Base-by-base conservation (phyloP, 2,797 vertebrate genomes). In the Onychomys arenicola region DNA sequence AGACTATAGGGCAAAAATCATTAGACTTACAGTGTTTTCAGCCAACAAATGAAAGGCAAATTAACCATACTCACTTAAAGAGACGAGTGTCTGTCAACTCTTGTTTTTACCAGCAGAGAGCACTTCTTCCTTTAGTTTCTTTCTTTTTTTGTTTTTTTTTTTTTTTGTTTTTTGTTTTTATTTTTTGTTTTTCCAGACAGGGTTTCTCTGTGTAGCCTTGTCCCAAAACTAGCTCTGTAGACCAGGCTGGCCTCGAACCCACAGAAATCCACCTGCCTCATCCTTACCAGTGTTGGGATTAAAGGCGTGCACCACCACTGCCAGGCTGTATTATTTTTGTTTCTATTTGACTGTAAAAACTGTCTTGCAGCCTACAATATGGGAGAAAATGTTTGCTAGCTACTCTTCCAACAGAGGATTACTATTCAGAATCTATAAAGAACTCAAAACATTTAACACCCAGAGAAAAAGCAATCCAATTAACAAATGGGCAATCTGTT, bases 31-130 rank as follows among this genome's bases (percentile, higher is more conserved):
- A 52, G 11, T 49, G 25, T 96, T 91, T 94, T 90, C 34, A 81
- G 49, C n/a, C 78, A 95, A 90, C 43, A 69, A 88, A 46, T 0
- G 81, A 77, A 49, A 89, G 52, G 4, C 75, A 83, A 77, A 73
- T 93, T 87, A 59, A 78, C 21, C 43, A 67, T 77, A 71, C 17
- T 40, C 25, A 67, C n/a, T 65, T 65, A 59, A 37, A 76, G 59
- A 81, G 10, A 82, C 46, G 37, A 91, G 25, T 46, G 13, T 73
- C 57, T 89, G 37, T 87, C 69, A 65, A 40, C n/a, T 65, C 37
- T 71, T 49, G 8, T 91, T 89, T 85, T 96, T 65, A 84, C 89
- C 91, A 97, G 69, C 90, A 96, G 91, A 97, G 91, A 97, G 85
- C 5, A 0, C 52, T 52, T 89, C 96, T 93, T 93, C 21, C 16